Percentiles rank a stretch among this genome's conserved stretches.
These are phyloP conservation scores for Sarotherodon lohbergeri DNA, from an alignment of 2,113 vertebrate genomes.

Conservation along the genomic window DNA sequence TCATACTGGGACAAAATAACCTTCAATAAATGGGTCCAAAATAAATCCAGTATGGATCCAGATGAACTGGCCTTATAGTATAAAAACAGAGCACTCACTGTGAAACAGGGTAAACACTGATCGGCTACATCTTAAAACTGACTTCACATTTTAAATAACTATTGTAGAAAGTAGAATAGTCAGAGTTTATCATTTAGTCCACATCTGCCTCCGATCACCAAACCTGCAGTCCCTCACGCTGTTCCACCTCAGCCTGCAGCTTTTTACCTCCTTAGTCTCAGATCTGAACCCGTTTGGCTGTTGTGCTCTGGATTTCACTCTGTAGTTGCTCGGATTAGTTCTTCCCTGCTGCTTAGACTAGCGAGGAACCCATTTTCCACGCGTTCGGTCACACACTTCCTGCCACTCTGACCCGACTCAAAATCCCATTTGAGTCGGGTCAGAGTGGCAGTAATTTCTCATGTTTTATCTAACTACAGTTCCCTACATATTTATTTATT, in stretches of 20 bases:
- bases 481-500: background rate
- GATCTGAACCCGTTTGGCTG: background rate
- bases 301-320: background rate
- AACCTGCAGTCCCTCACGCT: background rate
- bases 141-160: background rate
- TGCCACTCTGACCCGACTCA: background rate
- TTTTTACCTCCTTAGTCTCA: background rate
- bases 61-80: background rate
- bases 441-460: background rate
- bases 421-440: background rate
- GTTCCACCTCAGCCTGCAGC: background rate
- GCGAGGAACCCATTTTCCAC: background rate
- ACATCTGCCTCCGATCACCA: background rate
- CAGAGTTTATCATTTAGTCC: background rate
- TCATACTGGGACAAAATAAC: background rate
- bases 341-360: background rate
- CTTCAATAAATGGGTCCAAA: background rate
- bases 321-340: background rate
- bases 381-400: background rate
- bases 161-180: background rate
- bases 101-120: background rate
- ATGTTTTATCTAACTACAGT: background rate
- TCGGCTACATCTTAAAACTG: background rate
- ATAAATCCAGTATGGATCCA: background rate
- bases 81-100: background rate